Percentiles rank a stretch among this genome's conserved stretches.
Evolutionary conservation across 2,888 invertebrate genomes (phyloP).

Genomic region (Lampropteryx suffumata): DNA sequence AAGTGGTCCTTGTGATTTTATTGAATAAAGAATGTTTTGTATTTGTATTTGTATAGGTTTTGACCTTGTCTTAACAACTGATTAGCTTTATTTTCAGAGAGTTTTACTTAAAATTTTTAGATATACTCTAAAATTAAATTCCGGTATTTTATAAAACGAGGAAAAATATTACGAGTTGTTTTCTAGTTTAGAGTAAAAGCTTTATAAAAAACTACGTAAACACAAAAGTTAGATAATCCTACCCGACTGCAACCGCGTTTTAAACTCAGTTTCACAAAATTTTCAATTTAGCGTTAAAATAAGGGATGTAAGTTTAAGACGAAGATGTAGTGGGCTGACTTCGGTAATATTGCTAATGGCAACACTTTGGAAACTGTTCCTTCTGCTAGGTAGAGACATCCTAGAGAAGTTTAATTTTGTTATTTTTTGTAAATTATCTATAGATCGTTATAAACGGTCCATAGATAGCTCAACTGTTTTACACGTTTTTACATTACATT

Average conservation of each 20-base stretch:
- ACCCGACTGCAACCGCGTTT: constrained; percentile 10
- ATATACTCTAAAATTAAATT: too few relatives aligned
- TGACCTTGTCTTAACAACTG: too few relatives aligned
- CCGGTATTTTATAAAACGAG: too few relatives aligned
- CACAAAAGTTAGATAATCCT: constrained; percentile 17
- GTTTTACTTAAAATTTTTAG: too few relatives aligned
- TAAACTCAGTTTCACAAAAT: constrained; percentile 39
- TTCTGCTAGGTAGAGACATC: constrained; percentile 9
- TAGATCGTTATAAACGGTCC: too few relatives aligned
- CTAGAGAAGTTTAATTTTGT: background rate
- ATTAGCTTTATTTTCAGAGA: too few relatives aligned
- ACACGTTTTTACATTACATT: too few relatives aligned
- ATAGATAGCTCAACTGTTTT: too few relatives aligned
- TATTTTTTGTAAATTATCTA: background rate
- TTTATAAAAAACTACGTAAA: constrained; percentile 2
- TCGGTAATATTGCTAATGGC: constrained; percentile 42
- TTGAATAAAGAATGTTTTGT: too few relatives aligned
- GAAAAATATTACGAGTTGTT: too few relatives aligned
- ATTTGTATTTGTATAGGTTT: too few relatives aligned
- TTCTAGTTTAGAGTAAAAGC: background rate
- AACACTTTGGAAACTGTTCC: constrained; percentile 23
- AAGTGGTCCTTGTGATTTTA: too few relatives aligned
- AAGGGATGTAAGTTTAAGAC: constrained; percentile 36
- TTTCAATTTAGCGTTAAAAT: constrained; percentile 46
- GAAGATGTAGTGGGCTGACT: constrained; percentile 38